Evolutionary conservation across 2,888 invertebrate genomes (phyloP).

Genomic region (Tipula lateralis): DNA sequence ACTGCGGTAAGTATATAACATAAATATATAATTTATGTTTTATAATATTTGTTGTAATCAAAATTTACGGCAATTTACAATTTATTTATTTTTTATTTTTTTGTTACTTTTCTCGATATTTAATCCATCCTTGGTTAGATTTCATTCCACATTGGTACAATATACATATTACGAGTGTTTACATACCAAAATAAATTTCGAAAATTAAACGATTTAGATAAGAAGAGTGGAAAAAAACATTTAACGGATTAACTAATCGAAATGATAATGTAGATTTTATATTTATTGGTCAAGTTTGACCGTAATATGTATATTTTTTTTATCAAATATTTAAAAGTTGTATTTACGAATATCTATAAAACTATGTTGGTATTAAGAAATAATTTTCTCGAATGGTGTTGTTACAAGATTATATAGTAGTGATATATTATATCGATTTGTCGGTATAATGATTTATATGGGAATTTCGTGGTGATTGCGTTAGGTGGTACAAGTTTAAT

Average conservation of each 20-base stretch:
- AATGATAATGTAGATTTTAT: not conserved
- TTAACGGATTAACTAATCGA: not conserved
- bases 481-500: too few relatives aligned
- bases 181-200: not conserved
- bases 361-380: too few relatives aligned
- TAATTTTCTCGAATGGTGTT: too few relatives aligned
- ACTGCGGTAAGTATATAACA: not conserved
- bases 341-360: too few relatives aligned
- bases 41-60: not conserved
- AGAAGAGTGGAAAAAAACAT: not conserved
- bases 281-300: not conserved
- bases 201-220: not conserved
- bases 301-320: constrained; percentile 24
- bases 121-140: not conserved
- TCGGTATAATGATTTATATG: too few relatives aligned
- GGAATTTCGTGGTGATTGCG: too few relatives aligned
- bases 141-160: not conserved
- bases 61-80: not conserved
- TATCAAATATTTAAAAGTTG: not conserved
- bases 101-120: not conserved
- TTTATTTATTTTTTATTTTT: not conserved
- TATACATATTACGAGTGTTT: too few relatives aligned
- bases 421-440: too few relatives aligned
- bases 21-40: not conserved
- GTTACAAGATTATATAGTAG: too few relatives aligned